Base-by-base conservation (phyloP, 2,797 vertebrate species). In the Sciurus carolinensis region DNA sequence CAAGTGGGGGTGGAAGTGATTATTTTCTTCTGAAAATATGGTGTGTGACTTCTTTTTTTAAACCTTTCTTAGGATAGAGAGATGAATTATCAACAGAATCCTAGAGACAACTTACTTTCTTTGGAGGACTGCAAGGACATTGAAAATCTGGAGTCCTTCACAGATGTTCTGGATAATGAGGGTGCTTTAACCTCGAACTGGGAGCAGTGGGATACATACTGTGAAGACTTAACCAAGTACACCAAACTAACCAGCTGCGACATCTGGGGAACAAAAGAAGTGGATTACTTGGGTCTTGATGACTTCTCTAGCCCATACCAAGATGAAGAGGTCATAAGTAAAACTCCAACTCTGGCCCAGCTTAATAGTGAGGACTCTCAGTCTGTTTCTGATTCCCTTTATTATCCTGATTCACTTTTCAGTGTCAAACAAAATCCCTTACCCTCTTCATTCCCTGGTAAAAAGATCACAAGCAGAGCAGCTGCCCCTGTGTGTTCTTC, bases 201-300 rank as follows among this genome's bases (percentile, higher is more conserved):
- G 98, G 99, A 99, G 98, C 99, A 99, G 98, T 99, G 99, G 99
- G 99, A 99, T 97, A 99, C 99, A 9, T 99, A 99, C 98, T 99
- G 99, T 99, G 99, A 99, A 98, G 99, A 99, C 98, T 98, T 99
- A 98, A 99, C 99, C 80, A 99, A 99, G 98, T 99, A 99, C 98
- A 99, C 99, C 97, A 99, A 99, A 97, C 98, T 99, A 98, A 99
- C 99, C 98, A 99, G 99, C 99, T 99, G 99, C 98, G 99, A 99
- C 98, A 99, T 99, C 98, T 99, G 99, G 99, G 99, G 99, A 98
- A 99, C 99, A 98, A 99, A 99, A 98, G 99, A 99, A 98, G 99
- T 99, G 97, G 99, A 99, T 98, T 99, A 99, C 97, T 98, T 99
- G 94, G 99, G 99, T 95, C 97, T 99, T 50, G 99, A 99, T 98